Base-by-base conservation (phyloP, 2,797 vertebrate species). In the Etheostoma nigrum region DNA sequence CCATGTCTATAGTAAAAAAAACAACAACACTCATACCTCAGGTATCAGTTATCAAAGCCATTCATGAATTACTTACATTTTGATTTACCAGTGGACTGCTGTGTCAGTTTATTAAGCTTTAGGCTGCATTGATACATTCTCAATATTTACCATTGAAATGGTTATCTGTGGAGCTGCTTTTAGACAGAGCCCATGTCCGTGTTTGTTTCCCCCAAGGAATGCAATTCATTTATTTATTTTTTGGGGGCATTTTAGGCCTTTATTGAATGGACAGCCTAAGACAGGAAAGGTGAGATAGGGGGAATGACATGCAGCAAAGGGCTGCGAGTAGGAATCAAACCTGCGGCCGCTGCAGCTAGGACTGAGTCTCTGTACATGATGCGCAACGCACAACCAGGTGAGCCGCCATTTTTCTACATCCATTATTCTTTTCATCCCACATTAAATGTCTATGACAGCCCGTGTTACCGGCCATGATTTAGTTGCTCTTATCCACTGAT, bases 401-500 rank as follows among this genome's bases (percentile, higher is more conserved):
- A 36, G 33, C 33, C 10, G 10, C 33, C 33, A 36, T 55, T 4
- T 47, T n/a, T 23, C 19, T 25, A 14, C 19, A 54, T 67, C 40
- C 10, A 40, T 40, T 30, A 5, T 30, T 47, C 1, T 25, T 48
- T 54, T 66, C 44, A 23, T 63, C 54, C 45, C n/a, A 47, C 27
- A 36, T 53, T 54, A 36, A 12, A 51, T 61, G 55, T 25, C 21
- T 70, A 5, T 62, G 70, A 74, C n/a, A 11, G 40, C 42, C 76
- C 68, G 60, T 2, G 1, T 79, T 63, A 19, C 18, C 36, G 15
- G 48, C 68, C 45, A 63, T 59, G 16, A 81, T 74, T 80, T 45
- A 55, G 51, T 64, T 6, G 2, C 12, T 51, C 51, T 75, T 16
- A 70, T 79, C 19, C 40, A 48, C 57, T 72, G n/a, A 78, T 86